Conservation (phyloP, 2,113 vertebrate species). For the Sisor rabdophorus region DNA sequence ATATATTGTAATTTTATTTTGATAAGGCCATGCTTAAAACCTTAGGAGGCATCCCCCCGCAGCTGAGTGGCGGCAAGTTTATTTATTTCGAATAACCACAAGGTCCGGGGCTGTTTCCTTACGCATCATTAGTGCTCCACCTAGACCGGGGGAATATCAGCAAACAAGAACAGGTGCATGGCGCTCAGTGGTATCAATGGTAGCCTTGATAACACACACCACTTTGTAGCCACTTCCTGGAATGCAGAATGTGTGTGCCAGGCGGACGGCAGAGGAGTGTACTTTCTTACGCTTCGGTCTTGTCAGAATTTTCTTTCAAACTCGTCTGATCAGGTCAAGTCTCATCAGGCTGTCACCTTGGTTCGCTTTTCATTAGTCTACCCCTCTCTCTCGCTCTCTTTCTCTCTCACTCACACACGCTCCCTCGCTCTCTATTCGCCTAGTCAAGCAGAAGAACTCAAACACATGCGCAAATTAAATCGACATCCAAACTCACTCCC, state of each 20-base stretch:
- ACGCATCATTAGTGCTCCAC: slow-evolving; percentile 64
- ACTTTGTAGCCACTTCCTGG: slow-evolving; percentile 61
- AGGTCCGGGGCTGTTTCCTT: slow-evolving; percentile 55
- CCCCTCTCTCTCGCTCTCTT: slow-evolving; percentile 65
- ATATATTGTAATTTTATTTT: slow-evolving; percentile 80
- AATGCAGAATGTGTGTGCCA: slow-evolving; percentile 55
- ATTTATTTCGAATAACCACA: slow-evolving; percentile 65
- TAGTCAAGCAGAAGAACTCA: slow-evolving; percentile 98
- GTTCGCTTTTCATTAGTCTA: slow-evolving; percentile 94
- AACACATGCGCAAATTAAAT: slow-evolving; percentile 99
- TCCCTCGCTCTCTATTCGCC: slow-evolving; percentile 88
- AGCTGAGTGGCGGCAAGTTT: slow-evolving; percentile 56
- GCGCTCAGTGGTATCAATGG: slow-evolving; percentile 49
- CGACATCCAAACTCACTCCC: slow-evolving; percentile 98
- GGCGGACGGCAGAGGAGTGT: slow-evolving; percentile 45
- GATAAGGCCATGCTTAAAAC: slow-evolving; percentile 74
- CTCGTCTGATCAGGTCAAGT: slow-evolving; percentile 85
- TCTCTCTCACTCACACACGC: slow-evolving; percentile 77
- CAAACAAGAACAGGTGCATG: slow-evolving; percentile 66
- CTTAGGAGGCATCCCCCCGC: slow-evolving; percentile 57
- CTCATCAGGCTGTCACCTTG: slow-evolving; percentile 86
- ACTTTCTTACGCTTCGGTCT: slow-evolving; percentile 56
- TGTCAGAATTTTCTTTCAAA: slow-evolving; percentile 88
- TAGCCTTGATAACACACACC: slow-evolving; percentile 61
- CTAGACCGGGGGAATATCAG: slow-evolving; percentile 61